A percentile compares a stretch with the other conserved stretches of the same genome.
Conservation (phyloP, 2,888 invertebrate species). For the Ornithoptera priamus region DNA sequence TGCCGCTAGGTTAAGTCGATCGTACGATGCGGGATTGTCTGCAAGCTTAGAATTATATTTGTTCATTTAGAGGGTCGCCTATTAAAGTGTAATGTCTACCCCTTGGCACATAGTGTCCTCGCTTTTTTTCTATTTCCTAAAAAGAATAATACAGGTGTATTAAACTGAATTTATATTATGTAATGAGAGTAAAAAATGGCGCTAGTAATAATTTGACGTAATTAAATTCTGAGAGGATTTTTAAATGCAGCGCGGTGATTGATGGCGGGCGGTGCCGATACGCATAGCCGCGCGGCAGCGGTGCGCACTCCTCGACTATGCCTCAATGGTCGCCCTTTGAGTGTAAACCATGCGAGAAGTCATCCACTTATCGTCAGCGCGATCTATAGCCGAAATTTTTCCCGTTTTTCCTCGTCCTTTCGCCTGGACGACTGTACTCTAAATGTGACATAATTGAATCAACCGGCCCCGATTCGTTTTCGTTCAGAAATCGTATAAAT, state of each 20-base stretch:
- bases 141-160: background rate
- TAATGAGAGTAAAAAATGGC: too few relatives aligned
- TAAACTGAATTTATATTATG: too few relatives aligned
- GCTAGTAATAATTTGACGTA: conserved; percentile 1
- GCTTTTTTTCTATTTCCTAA: background rate
- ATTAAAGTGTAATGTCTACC: conserved; percentile 25
- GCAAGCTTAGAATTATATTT: conserved; percentile 43
- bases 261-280: conserved; percentile 27
- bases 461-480: conserved; percentile 50
- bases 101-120: background rate
- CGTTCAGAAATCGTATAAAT: conserved; percentile 58
- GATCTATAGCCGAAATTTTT: conserved; percentile 76
- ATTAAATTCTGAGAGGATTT: conserved; percentile 26
- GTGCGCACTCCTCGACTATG: conserved; percentile 54
- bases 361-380: conserved; percentile 75
- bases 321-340: conserved; percentile 62
- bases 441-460: conserved; percentile 76
- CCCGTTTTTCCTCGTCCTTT: conserved; percentile 74
- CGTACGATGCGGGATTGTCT: conserved; percentile 36
- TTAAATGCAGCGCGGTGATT: conserved; percentile 11
- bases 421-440: conserved; percentile 62
- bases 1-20: conserved; percentile 47
- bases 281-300: conserved; percentile 38
- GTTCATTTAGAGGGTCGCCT: conserved; percentile 31
- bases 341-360: conserved; percentile 74